Base-by-base conservation (phyloP, 2,113 vertebrate species). In the Cyprinodon variegatus region DNA sequence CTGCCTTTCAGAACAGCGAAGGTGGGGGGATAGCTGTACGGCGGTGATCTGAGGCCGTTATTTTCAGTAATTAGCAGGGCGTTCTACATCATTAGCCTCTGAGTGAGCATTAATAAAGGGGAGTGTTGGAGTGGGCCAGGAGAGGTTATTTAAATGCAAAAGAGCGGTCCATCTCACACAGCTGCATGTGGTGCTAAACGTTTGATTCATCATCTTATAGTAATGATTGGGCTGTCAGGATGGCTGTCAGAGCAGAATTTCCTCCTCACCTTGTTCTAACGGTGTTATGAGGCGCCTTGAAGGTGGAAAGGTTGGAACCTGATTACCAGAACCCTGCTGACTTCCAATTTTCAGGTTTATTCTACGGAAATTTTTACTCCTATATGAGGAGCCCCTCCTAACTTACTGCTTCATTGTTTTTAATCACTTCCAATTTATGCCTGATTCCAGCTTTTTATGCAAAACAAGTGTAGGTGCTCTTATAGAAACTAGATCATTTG, bases 81-180 rank as follows among this genome's bases (percentile, higher is more conserved):
- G 64, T 86, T 84, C 77, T 65, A 65, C 74, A 83, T 83, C 79
- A 78, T 91, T 84, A 82, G 79, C 20, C 71, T 57, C 50, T 76
- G 86, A 83, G 57, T 76, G 86, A 68, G 43, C 59, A 22, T 37
- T 81, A 62, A 80, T 93, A 91, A 78, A 83, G 70, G 69, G 2
- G 64, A 48, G 85, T 65, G 60, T 77, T 84, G 48, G 69, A 90
- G 71, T n/a, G 3, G 59, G 57, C 50, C 72, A 68, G 13, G 48
- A 43, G 14, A 65, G 85, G 87, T 82, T 66, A 91, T 89, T 93
- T 90, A 86, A 87, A 92, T 85, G 81, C 76, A 91, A 93, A 92
- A 85, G 81, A 86, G 38, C 84, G 29, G 83, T 85, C 70, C 68
- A 67, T 76, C 81, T 88, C 85, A 63, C 82, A 74, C 84, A 85